phyloP scores from a whole-genome alignment of 1,140 invertebrate species.

The Nasonia giraulti region DNA sequence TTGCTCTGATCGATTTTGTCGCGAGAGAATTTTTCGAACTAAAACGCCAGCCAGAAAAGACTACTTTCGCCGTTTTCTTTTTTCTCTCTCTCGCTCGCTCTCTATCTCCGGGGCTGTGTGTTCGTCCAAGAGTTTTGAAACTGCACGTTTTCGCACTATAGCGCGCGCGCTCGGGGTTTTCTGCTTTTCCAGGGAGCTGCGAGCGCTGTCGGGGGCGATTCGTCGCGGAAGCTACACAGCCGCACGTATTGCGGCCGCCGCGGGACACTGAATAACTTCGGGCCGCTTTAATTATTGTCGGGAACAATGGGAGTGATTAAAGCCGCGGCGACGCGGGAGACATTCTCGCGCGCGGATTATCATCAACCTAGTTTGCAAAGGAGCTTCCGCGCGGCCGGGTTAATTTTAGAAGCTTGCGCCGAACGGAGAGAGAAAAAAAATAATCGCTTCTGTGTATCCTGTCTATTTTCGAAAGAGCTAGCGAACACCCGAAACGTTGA shows the following conservation, averaged over 20 bases:
- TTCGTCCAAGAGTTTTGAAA: too few species aligned
- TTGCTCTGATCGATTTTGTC: slow-evolving; percentile 33
- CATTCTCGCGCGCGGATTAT: slow-evolving; percentile 17
- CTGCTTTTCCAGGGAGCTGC: background rate
- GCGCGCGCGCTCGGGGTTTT: background rate
- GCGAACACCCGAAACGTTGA: too few species aligned
- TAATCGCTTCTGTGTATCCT: too few species aligned
- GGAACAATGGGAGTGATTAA: slow-evolving; percentile 41
- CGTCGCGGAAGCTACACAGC: background rate
- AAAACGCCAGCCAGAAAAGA: background rate
- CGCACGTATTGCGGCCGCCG: background rate
- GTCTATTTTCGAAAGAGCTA: too few species aligned
- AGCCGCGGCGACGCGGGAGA: background rate
- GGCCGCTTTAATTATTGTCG: slow-evolving; percentile 39
- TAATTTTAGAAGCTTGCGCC: too few species aligned
- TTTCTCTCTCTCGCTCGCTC: too few species aligned
- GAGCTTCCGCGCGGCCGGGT: background rate
- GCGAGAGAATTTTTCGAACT: slow-evolving; percentile 33
- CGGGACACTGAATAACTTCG: slow-evolving; percentile 24
- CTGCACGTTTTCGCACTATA: too few species aligned
- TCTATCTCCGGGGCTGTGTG: too few species aligned
- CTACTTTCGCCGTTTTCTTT: background rate
- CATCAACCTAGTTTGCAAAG: slow-evolving; percentile 10
- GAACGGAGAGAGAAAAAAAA: too few species aligned
- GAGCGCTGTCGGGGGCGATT: background rate